Conservation (phyloP, 2,113 vertebrate genomes). For the Atrichornis clamosus region DNA sequence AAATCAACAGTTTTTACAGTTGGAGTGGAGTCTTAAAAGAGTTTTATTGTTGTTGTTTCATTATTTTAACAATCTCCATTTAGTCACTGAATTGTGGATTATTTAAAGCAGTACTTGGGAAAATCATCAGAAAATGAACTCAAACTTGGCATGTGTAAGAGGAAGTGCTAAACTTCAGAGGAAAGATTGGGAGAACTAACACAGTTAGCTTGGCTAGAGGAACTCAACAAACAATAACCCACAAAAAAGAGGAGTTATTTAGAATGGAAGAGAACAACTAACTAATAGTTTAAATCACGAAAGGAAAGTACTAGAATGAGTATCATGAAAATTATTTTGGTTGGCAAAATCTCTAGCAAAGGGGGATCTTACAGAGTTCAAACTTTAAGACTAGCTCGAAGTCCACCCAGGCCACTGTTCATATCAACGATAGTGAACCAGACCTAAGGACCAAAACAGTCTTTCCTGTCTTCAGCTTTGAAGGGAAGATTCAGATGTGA, state of each 20-base stretch:
- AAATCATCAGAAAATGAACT: slow-evolving; percentile 36
- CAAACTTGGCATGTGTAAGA: slow-evolving; percentile 17
- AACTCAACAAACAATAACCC: not conserved
- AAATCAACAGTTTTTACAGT: not conserved
- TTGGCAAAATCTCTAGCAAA: not conserved
- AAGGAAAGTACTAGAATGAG: not conserved
- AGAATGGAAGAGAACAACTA: not conserved
- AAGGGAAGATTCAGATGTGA: not conserved
- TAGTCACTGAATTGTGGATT: slow-evolving; percentile 24
- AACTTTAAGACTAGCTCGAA: not conserved
- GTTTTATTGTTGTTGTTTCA: slow-evolving; percentile 30
- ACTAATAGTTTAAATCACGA: not conserved
- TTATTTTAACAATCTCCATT: slow-evolving; percentile 37
- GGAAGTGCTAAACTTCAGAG: slow-evolving; percentile 50
- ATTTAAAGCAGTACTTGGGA: slow-evolving; percentile 49
- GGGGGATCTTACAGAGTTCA: not conserved
- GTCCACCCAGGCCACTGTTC: not conserved
- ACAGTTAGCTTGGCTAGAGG: not conserved
- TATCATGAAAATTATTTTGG: not conserved
- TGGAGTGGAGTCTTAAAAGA: slow-evolving; percentile 8
- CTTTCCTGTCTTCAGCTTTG: not conserved
- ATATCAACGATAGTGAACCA: not conserved
- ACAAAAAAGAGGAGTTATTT: not conserved
- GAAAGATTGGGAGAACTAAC: not conserved
- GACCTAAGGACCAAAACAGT: not conserved